Evolutionary conservation across 1,140 invertebrate genomes (phyloP), one percentile per base, ranked within the genome.

Genomic region (Saccostrea echinata): DNA sequence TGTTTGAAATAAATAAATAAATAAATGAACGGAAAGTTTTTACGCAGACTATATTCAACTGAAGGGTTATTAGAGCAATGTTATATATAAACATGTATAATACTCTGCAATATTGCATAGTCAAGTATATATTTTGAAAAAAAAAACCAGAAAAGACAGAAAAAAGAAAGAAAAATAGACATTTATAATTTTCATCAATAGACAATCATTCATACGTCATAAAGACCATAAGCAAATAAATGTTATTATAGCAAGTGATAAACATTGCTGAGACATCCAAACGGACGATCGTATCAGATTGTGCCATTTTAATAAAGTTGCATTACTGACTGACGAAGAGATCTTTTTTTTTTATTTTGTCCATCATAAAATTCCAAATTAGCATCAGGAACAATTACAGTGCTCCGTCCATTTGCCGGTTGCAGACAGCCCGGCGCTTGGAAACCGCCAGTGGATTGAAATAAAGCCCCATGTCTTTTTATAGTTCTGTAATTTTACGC

Each of bases 331-430:
- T 13, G 68, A 18, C 68, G 57, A 64, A 3, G 27, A 76, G 24
- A 76, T 76, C 68, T 16, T 76, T 76, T 76, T 71, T 76, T 16
- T 24, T 76, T 76, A 76, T 76, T 76, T 76, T 76, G 68, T 24
- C 68, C 68, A 76, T 76, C 68, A 76, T 76, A 76, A 76, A 76
- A 76, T 76, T 76, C 68, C 68, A 76, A 76, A 76, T 76, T 76
- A 76, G 68, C 68, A 76, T 76, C 68, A 76, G 68, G 68, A 76
- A 76, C 68, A 76, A 76, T 76, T 76, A 76, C 68, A 11, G 68
- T 76, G 27, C 24, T 76, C 27, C 68, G 68, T 76, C 68, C 68
- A 76, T 76, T 76, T 76, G 68, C 68, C 27, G 27, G 27, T 33
- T 30, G 68, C 68, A 76, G 68, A 76, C 68, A 30, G 11, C 68